A percentile compares a stretch with the other conserved stretches of the same genome.
phyloP scores from a whole-genome alignment of 2,113 vertebrate genomes.

The Coryphaenoides rupestris region DNA sequence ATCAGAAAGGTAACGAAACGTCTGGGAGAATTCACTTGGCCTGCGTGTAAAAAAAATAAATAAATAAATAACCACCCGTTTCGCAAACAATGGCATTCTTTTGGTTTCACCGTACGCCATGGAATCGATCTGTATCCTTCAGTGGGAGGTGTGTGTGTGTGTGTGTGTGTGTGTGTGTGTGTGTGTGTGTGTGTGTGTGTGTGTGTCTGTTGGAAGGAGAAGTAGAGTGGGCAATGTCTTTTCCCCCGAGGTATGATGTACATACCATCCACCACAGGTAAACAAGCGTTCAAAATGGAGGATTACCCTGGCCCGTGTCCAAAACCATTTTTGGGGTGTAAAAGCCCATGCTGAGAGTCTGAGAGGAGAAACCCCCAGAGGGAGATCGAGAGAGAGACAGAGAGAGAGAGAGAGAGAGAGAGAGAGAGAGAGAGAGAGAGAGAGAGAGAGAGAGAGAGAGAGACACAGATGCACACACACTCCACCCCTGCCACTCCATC shows the following conservation, averaged over 20 bases:
- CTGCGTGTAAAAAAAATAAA: background rate
- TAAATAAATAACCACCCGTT: background rate
- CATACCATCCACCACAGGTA: background rate
- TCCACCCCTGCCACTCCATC: too few relatives aligned
- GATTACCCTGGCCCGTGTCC: constrained; percentile 68
- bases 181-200: background rate
- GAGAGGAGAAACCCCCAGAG: constrained; percentile 18
- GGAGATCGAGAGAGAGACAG: constrained; percentile 13
- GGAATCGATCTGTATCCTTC: too few relatives aligned
- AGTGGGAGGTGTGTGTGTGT: background rate
- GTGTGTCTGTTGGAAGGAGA: background rate
- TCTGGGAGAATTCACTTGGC: background rate
- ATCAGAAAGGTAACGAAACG: background rate
- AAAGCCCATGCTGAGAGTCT: constrained; percentile 57
- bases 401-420: constrained; percentile 42
- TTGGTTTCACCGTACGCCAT: too few relatives aligned
- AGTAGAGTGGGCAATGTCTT: background rate
- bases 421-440: constrained; percentile 5
- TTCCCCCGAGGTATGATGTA: background rate
- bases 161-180: constrained; percentile 13
- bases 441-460: constrained; percentile 34
- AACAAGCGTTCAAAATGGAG: constrained; percentile 44
- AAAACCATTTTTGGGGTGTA: constrained; percentile 65
- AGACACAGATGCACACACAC: constrained; percentile 57
- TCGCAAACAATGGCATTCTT: too few relatives aligned